Evolutionary conservation across 1,140 invertebrate genomes (phyloP).

Genomic region (Phthorimaea operculella): DNA sequence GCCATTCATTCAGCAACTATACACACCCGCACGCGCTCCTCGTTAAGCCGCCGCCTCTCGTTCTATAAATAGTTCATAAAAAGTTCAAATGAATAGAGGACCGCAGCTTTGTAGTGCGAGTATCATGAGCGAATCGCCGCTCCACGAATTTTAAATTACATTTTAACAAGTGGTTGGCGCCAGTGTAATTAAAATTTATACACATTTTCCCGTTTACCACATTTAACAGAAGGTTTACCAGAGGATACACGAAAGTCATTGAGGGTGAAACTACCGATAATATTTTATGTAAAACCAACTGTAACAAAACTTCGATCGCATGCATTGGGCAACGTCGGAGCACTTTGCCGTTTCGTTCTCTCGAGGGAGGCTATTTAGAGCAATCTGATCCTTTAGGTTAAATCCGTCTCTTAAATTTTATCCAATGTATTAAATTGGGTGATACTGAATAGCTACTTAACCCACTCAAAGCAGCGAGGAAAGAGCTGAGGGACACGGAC

Average conservation of each 20-base stretch:
- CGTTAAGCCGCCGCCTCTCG: constrained; percentile 9
- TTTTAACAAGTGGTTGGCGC: neutral
- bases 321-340: no score
- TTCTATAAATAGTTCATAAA: constrained; percentile 10
- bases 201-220: neutral
- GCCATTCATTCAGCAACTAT: constrained; percentile 35
- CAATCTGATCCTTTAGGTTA: neutral
- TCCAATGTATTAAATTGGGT: neutral
- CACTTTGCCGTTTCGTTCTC: no score
- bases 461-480: no score
- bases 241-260: no score
- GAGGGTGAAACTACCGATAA: no score
- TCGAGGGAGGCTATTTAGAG: neutral
- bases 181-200: neutral
- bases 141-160: constrained; percentile 1
- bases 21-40: constrained; percentile 16
- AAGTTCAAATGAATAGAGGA: constrained; percentile 1
- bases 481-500: no score
- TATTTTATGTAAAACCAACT: no score
- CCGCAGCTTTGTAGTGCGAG: neutral
- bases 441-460: neutral
- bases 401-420: constrained; percentile 9
- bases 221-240: no score
- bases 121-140: neutral
- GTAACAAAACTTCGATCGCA: no score